Evolutionary conservation across 2,888 invertebrate species (phyloP).

Genomic region (Sympetrum striolatum): DNA sequence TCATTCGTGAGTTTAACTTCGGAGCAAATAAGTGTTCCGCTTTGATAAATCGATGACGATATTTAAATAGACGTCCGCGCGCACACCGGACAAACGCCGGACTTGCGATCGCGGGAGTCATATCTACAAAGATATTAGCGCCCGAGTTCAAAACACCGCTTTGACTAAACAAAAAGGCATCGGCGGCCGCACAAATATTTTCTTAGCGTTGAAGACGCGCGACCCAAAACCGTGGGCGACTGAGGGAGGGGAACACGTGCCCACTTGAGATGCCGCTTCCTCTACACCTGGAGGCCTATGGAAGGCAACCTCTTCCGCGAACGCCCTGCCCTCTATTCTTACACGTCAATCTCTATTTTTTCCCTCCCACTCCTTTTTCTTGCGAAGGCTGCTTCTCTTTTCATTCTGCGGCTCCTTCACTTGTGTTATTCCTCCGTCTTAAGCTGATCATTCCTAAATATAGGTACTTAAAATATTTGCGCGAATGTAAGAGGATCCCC

Average conservation of each 20-base stretch:
- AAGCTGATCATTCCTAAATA: too few relatives aligned
- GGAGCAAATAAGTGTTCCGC: too few relatives aligned
- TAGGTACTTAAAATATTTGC: too few relatives aligned
- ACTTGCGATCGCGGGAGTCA: background rate
- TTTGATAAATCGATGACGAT: too few relatives aligned
- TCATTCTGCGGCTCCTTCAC: too few relatives aligned
- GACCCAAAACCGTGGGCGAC: background rate
- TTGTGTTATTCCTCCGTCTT: too few relatives aligned
- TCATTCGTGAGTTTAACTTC: too few relatives aligned
- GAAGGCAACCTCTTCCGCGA: background rate
- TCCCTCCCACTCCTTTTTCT: background rate
- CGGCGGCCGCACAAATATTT: background rate
- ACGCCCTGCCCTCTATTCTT: background rate
- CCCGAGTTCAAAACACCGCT: background rate
- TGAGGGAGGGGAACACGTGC: background rate
- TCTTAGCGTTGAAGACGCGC: background rate
- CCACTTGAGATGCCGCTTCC: constrained; percentile 47
- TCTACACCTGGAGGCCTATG: constrained; percentile 42
- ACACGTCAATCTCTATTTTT: background rate
- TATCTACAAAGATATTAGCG: background rate
- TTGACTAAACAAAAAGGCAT: background rate
- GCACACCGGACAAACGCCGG: too few relatives aligned
- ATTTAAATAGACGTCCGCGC: too few relatives aligned
- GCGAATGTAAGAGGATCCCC: too few relatives aligned
- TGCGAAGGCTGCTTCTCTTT: too few relatives aligned